These are phyloP conservation scores for Lepidurus arcticus DNA, from an alignment of 1,140 invertebrate genomes.

Conservation along the genomic window DNA sequence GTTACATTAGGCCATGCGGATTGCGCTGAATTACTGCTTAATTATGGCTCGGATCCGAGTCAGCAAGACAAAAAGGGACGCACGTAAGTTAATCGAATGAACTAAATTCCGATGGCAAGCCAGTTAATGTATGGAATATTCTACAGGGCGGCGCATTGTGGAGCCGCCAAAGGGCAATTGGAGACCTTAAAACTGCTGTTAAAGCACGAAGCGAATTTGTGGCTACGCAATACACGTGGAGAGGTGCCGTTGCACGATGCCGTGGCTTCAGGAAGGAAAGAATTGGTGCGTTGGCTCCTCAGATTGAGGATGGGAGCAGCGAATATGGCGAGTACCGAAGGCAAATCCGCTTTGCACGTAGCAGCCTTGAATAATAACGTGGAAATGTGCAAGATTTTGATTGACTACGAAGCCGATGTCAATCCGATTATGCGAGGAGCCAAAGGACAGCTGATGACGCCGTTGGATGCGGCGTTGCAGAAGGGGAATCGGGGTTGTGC, in stretches of 20 bases:
- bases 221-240: conserved; percentile 83
- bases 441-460: conserved; percentile 76
- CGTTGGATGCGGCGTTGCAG: conserved; percentile 80
- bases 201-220: conserved; percentile 79
- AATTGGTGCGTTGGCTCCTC: conserved; percentile 78
- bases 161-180: conserved; percentile 90
- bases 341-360: conserved; percentile 85
- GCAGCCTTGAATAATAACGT: conserved; percentile 90
- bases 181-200: conserved; percentile 70
- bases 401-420: conserved; percentile 72
- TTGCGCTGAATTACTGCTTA: conserved; percentile 78
- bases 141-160: conserved; percentile 68
- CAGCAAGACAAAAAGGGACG: conserved; percentile 85
- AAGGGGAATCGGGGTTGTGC: conserved; percentile 80
- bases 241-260: conserved; percentile 93
- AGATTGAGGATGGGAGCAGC: conserved; percentile 55
- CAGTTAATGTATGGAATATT: conserved; percentile 26
- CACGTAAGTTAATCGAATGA: conserved; percentile 53
- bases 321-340: conserved; percentile 76
- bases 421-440: conserved; percentile 75
- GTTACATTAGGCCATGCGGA: conserved; percentile 92
- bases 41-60: conserved; percentile 82
- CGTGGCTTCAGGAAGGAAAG: conserved; percentile 79
- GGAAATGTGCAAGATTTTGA: conserved; percentile 65
- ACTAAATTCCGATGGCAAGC: neutral